A percentile compares a stretch with the other conserved stretches of the same genome.
Conservation (phyloP, 2,797 vertebrate genomes). For the Sebastes aleutianus region DNA sequence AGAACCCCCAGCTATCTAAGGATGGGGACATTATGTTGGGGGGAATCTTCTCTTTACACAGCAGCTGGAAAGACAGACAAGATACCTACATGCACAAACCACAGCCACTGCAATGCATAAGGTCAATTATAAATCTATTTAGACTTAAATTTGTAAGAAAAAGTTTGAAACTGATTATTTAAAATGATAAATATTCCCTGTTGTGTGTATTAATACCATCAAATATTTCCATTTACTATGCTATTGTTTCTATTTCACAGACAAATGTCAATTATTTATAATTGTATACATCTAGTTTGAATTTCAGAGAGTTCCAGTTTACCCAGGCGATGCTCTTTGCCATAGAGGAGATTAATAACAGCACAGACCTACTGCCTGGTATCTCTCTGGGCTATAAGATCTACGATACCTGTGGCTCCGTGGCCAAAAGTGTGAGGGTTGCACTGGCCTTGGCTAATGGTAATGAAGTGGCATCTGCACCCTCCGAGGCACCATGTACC, state of each 20-base stretch:
- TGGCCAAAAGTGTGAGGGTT: slow-evolving; percentile 60
- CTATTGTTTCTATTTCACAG: background rate
- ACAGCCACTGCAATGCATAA: slow-evolving; percentile 66
- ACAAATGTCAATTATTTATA: background rate
- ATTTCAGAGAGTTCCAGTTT: slow-evolving; percentile 78
- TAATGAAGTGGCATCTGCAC: slow-evolving; percentile 26
- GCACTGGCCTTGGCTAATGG: slow-evolving; percentile 72
- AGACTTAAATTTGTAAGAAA: background rate
- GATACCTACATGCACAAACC: slow-evolving; percentile 62
- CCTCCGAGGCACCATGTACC: slow-evolving; percentile 38
- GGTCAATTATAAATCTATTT: slow-evolving; percentile 55
- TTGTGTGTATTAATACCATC: background rate
- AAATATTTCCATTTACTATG: background rate
- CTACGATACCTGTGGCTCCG: slow-evolving; percentile 73
- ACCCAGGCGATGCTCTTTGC: slow-evolving; percentile 78
- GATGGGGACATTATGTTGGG: slow-evolving; percentile 77
- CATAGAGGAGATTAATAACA: slow-evolving; percentile 81
- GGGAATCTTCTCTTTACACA: slow-evolving; percentile 79
- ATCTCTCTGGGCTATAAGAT: slow-evolving; percentile 74
- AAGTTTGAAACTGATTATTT: background rate
- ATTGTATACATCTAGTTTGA: slow-evolving; percentile 57
- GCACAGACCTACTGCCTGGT: slow-evolving; percentile 70
- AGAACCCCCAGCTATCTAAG: slow-evolving; percentile 68
- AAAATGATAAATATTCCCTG: rapidly evolving
- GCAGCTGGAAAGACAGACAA: slow-evolving; percentile 66